Evolutionary conservation across 2,113 vertebrate species (phyloP), one percentile per base, ranked within the genome.

Genomic region (Nansenia antarctica): DNA sequence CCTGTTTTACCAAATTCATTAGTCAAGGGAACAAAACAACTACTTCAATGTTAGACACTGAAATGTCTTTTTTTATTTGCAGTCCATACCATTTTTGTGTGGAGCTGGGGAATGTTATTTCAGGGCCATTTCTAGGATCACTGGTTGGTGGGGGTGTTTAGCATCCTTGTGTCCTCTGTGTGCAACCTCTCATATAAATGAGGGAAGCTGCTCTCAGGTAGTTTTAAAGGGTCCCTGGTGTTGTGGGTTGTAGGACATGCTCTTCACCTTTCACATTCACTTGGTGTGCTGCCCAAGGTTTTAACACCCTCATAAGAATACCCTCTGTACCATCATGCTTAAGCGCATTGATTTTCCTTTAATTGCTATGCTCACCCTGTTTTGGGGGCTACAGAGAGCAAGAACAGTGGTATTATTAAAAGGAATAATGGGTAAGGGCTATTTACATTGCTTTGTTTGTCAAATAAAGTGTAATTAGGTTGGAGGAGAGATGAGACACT

Each of bases 401-500:
- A 45, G 42, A 65, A 67, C 47, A 53, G 27, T 30, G 79, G 70
- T 82, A 82, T 78, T 74, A 37, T 49, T 49, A 14, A 74, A 78
- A 77, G 74, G 31, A 78, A 81, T 83, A 79, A 85, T 82, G 58
- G 61, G 31, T 64, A 74, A 77, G 70, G 68, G 68, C 76, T 79
- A 71, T 85, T 80, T 83, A 74, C 67, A 39, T 83, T 72, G 42
- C 63, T 81, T 66, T 79, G 69, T 85, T 91, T 80, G 78, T 80
- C 73, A 87, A 82, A 83, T 72, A 79, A 88, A 83, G 71, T 66
- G 67, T 85, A 80, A 89, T 87, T 87, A 75, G 73, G 57, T 62
- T 63, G 62, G 66, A 77, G 70, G 62, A 60, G 65, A 35, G 55
- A 80, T 47, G 60, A 75, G 68, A 76, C 42, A 31, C 22, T 53